phyloP scores from a whole-genome alignment of 2,113 vertebrate species.

The Campylorhamphus procurvoides region DNA sequence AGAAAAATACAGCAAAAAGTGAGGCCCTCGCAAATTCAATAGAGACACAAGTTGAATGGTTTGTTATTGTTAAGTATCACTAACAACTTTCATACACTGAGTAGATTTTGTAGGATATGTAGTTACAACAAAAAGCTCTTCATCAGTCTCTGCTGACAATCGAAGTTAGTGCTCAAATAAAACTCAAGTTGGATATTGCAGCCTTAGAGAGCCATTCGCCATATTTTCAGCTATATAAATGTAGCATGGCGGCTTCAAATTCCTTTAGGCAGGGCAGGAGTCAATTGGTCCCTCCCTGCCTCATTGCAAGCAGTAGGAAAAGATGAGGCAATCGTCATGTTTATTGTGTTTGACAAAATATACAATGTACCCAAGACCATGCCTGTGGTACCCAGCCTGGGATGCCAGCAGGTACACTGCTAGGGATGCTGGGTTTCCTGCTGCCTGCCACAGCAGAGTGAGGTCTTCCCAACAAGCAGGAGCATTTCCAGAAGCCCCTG shows the following conservation, averaged over 20 bases:
- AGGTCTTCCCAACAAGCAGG: neutral
- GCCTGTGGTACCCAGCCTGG: accelerated
- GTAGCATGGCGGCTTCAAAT: neutral
- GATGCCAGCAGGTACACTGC: neutral
- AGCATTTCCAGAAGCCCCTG: neutral
- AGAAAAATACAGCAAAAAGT: neutral
- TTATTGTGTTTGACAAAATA: neutral
- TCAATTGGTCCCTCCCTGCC: neutral
- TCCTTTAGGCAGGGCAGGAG: neutral
- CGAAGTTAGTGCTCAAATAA: neutral
- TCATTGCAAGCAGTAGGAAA: neutral
- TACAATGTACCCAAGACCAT: accelerated
- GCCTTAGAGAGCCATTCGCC: neutral
- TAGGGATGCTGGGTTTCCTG: accelerated
- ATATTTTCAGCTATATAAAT: neutral
- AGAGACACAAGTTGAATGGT: neutral
- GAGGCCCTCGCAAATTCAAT: neutral
- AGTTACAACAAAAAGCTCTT: neutral
- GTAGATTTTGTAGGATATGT: neutral
- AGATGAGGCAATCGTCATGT: neutral
- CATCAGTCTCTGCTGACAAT: neutral
- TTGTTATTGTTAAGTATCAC: neutral
- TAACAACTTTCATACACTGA: neutral
- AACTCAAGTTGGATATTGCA: accelerated
- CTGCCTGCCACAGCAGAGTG: neutral